A percentile compares a stretch with the other conserved stretches of the same genome.
Evolutionary conservation across 1,140 invertebrate genomes (phyloP).

Genomic region (Drosophila watanabei): DNA sequence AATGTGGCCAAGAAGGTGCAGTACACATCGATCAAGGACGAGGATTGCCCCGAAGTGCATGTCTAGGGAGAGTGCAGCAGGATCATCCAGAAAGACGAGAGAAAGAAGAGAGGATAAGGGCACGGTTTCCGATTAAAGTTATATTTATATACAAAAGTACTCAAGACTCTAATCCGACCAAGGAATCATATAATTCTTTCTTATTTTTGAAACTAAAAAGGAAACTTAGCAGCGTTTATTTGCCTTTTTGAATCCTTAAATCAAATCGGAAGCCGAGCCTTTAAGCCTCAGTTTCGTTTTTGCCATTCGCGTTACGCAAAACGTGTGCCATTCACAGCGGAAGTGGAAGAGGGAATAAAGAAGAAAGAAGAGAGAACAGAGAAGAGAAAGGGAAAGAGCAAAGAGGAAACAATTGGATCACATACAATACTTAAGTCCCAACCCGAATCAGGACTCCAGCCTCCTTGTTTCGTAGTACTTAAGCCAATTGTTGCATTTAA

Average conservation of each 20-base stretch:
- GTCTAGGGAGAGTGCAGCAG: conserved; percentile 56
- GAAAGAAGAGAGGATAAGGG: conserved; percentile 6
- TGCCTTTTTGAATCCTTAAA: not conserved
- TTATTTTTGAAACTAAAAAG: not conserved
- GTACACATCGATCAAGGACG: conserved; percentile 90
- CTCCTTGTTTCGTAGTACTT: conserved; percentile 73
- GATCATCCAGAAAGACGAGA: conserved; percentile 28
- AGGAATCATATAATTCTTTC: conserved; percentile 1
- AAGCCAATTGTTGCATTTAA: conserved; percentile 81
- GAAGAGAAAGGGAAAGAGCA: conserved; percentile 1
- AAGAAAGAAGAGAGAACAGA: not conserved
- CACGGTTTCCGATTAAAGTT: conserved; percentile 19
- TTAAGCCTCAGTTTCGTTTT: conserved; percentile 47
- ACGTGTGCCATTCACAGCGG: conserved; percentile 72
- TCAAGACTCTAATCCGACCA: conserved; percentile 2
- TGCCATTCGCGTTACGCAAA: conserved; percentile 75
- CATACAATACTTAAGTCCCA: conserved; percentile 16
- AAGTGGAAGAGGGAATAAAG: conserved; percentile 10
- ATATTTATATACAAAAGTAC: not conserved
- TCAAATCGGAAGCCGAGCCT: conserved; percentile 1
- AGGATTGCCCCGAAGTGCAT: conserved; percentile 85
- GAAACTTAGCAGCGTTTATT: not conserved
- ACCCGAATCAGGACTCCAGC: conserved; percentile 29
- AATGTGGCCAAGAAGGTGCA: conserved; percentile 90
- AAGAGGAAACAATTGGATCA: conserved; percentile 23